Evolutionary conservation across 2,888 invertebrate species (phyloP), one percentile per base, ranked within the genome.

Genomic region (Sclerodermus sp.): DNA sequence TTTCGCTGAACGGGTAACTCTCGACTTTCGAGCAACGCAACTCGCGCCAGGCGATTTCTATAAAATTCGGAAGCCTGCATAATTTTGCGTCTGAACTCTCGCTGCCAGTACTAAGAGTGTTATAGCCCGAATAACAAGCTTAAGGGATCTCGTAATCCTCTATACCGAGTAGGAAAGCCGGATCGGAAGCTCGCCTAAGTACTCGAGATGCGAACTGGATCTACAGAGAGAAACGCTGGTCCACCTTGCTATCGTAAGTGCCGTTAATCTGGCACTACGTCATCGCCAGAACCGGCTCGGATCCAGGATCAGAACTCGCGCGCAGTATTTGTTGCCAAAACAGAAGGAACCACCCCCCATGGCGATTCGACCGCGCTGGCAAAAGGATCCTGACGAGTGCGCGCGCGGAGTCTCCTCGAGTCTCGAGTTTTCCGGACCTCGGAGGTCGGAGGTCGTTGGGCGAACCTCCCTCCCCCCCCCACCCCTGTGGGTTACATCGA

Each of bases 221-320:
- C 51, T 30, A 4, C 36, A 34, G 1, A 53, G 23, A 23, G 23
- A 23, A 23, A 23, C 23, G 23, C 8, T 8, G 23, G 56, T 40
- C 37, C 44, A 42, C 42, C 45, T 43, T 16, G 42, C 45, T 50
- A 45, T 55, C 51, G 50, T 49, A 42, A 52, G 43, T 14, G 48
- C 55, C 63, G 61, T 67, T 67, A 65, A 68, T 65, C 64, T 48
- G 49, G 14, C 44, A 49, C 50, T 59, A 56, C 41, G 50, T 53
- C 51, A 53, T 57, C 57, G 51, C 40, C 42, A 36, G 42, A 32
- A 14, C 42, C 17, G 6, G 13, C 14, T 42, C 50, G 43, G 55
- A 57, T 57, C 50, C 53, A 57, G 56, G 53, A 34, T 34, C 34
- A 34, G 10, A 34, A 12, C 34, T 34, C 34, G 12, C 34, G 12